Evolutionary conservation across 2,797 vertebrate genomes (phyloP).

Genomic region (Brachyrhaphis roseni): DNA sequence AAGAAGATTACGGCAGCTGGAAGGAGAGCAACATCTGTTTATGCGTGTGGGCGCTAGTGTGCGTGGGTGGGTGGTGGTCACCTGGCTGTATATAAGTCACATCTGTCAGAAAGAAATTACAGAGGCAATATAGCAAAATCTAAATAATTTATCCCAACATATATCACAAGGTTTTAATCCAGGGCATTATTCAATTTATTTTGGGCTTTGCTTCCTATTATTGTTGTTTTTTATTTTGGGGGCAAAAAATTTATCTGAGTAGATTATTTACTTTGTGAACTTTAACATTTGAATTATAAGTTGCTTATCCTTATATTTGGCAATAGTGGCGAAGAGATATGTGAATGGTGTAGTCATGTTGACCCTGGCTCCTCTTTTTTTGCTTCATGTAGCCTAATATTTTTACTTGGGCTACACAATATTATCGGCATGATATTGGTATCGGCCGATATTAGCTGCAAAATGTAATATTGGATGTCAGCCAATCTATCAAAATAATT

Average conservation of each 20-base stretch:
- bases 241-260: neutral
- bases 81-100: conserved; percentile 51
- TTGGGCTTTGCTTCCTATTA: neutral
- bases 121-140: conserved; percentile 20
- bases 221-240: neutral
- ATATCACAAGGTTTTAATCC: neutral
- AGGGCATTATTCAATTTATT: neutral
- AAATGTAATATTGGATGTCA: too few species aligned
- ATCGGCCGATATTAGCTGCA: too few species aligned
- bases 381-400: neutral
- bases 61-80: conserved; percentile 31
- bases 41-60: conserved; percentile 8
- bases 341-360: neutral
- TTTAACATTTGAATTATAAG: neutral
- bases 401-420: neutral
- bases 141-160: neutral
- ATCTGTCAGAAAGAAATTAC: conserved; percentile 60
- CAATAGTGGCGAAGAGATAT: neutral
- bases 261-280: neutral
- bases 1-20: conserved; percentile 68
- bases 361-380: neutral
- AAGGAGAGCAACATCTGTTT: conserved; percentile 50
- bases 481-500: too few species aligned
- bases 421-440: too few species aligned
- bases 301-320: neutral